A percentile compares a stretch with the other conserved stretches of the same genome.
Conservation (phyloP, 2,888 invertebrate genomes). For the Orchesella flavescens region DNA sequence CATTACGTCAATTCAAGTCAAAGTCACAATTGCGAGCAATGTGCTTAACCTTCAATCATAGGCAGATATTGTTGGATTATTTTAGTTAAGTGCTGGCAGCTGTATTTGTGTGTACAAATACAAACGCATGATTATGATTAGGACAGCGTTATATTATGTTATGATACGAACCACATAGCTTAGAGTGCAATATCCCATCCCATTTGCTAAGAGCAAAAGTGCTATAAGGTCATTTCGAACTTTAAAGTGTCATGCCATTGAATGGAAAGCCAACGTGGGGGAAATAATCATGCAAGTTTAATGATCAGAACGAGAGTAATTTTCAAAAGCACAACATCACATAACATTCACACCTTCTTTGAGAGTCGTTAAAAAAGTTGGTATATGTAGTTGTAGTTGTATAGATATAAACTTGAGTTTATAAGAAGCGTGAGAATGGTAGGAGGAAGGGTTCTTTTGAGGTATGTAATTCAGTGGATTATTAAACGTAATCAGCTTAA, state of each 20-base stretch:
- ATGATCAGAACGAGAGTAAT: slow-evolving; percentile 7
- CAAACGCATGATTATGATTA: too few relatives aligned
- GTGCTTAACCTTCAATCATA: too few relatives aligned
- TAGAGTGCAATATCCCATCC: too few relatives aligned
- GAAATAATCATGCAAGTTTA: slow-evolving; percentile 18
- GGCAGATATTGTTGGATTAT: too few relatives aligned
- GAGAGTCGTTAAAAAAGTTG: too few relatives aligned
- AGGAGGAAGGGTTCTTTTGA: slow-evolving; percentile 37
- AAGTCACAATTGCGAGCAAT: too few relatives aligned
- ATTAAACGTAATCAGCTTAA: slow-evolving; percentile 10
- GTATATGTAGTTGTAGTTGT: too few relatives aligned
- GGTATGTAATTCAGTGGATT: background rate
- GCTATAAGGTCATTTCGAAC: slow-evolving; percentile 22
- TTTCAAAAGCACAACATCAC: background rate
- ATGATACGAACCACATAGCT: too few relatives aligned
- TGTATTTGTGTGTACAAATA: too few relatives aligned
- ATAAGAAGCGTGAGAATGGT: slow-evolving; percentile 40
- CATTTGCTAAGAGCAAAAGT: background rate
- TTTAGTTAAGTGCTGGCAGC: too few relatives aligned
- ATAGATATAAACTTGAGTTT: slow-evolving; percentile 21
- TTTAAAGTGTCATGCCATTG: slow-evolving; percentile 22
- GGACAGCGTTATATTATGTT: too few relatives aligned
- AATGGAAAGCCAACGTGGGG: background rate
- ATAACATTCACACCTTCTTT: slow-evolving; percentile 15
- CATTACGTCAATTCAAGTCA: too few relatives aligned